These are phyloP conservation scores for Drosophila birchii DNA, from an alignment of 2,888 invertebrate genomes.

Conservation along the genomic window DNA sequence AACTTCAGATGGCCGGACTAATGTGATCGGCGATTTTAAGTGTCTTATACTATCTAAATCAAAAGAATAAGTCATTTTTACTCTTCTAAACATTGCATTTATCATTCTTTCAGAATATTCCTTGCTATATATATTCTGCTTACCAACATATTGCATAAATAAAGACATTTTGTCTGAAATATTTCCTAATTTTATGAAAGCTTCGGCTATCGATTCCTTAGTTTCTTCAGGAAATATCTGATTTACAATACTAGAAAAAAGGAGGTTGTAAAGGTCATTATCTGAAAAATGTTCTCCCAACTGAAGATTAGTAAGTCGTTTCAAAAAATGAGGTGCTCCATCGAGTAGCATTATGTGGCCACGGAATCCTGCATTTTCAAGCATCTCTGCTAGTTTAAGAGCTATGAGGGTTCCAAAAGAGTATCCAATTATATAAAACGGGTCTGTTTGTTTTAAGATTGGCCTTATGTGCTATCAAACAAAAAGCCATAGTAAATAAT, in stretches of 20 bases:
- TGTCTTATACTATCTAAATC: conserved; percentile 83
- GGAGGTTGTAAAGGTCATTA: conserved; percentile 77
- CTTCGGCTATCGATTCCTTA: conserved; percentile 78
- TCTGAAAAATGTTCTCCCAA: conserved; percentile 76
- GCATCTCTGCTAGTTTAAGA: conserved; percentile 89
- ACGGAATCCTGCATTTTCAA: conserved; percentile 88
- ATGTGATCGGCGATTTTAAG: conserved; percentile 86
- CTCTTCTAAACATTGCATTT: conserved; percentile 85
- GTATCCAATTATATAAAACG: conserved; percentile 93
- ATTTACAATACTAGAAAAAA: conserved; percentile 75
- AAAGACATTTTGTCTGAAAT: conserved; percentile 87
- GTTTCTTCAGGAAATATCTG: conserved; percentile 82
- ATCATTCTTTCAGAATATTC: conserved; percentile 84
- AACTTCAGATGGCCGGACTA: conserved; percentile 88
- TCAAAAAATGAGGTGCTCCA: conserved; percentile 90
- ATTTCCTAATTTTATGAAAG: conserved; percentile 86
- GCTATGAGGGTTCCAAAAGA: conserved; percentile 94
- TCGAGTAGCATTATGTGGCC: conserved; percentile 91
- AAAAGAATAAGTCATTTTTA: conserved; percentile 86
- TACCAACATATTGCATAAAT: conserved; percentile 85
- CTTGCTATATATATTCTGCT: conserved; percentile 83
- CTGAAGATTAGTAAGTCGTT: conserved; percentile 83
- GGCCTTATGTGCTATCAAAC: conserved; percentile 87
- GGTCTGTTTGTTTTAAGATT: conserved; percentile 86
- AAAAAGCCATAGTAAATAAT: background rate